These are phyloP conservation scores for Melanogrammus aeglefinus DNA, from an alignment of 2,797 vertebrate genomes.

Conservation along the genomic window DNA sequence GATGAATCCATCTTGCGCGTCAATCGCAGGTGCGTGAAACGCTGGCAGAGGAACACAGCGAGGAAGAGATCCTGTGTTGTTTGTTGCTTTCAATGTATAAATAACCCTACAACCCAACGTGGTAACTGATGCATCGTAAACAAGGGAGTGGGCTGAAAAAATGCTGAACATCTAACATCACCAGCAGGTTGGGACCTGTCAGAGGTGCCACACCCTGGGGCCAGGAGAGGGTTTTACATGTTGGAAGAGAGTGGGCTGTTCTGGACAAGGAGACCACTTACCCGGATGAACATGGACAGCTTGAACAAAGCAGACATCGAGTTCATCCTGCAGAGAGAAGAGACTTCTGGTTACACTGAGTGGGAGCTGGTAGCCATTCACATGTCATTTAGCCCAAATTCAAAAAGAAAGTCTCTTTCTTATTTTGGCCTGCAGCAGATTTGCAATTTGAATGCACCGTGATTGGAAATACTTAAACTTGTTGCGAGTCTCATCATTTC, in stretches of 20 bases:
- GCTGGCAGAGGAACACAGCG: too few relatives aligned
- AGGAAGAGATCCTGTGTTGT: too few relatives aligned
- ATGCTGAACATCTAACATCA: background rate
- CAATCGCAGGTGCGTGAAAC: too few relatives aligned
- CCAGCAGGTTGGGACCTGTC: background rate
- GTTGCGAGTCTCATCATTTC: background rate
- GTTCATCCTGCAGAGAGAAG: conserved; percentile 84
- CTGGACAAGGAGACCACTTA: conserved; percentile 54
- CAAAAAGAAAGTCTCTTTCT: too few relatives aligned
- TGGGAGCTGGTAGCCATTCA: background rate
- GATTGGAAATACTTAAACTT: background rate
- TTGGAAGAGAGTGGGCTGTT: background rate
- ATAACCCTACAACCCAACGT: too few relatives aligned
- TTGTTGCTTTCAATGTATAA: too few relatives aligned
- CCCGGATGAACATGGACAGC: conserved; percentile 96
- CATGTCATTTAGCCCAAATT: background rate
- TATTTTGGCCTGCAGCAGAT: background rate
- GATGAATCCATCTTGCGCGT: too few relatives aligned
- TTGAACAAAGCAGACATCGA: conserved; percentile 94
- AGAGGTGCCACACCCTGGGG: background rate
- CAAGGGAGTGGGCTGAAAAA: background rate
- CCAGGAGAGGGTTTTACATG: background rate
- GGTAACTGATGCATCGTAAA: background rate
- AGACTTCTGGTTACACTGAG: background rate
- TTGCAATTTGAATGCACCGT: background rate